Conservation (phyloP, 2,888 invertebrate species). For the Entomobrya proxima region DNA sequence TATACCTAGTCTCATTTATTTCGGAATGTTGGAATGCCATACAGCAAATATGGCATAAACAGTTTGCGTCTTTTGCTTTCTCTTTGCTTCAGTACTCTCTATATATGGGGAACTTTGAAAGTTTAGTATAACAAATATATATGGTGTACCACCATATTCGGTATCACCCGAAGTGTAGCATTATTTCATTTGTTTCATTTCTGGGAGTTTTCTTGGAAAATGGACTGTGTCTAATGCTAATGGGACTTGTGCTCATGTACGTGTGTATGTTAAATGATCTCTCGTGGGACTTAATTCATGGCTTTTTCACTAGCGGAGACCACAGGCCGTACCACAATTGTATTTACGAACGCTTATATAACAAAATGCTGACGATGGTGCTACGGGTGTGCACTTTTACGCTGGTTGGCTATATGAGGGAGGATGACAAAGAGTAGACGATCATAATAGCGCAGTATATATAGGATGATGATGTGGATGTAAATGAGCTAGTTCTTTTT, state of each 20-base stretch:
- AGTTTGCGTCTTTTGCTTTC: not conserved
- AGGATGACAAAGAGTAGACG: not conserved
- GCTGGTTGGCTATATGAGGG: conserved; percentile 11
- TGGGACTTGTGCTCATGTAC: conserved; percentile 69
- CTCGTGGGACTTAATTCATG: conserved; percentile 68
- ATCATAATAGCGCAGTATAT: not conserved
- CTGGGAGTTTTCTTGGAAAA: conserved; percentile 72
- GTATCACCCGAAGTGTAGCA: conserved; percentile 19
- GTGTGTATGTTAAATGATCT: conserved; percentile 73
- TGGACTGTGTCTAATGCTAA: conserved; percentile 74
- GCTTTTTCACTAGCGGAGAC: conserved; percentile 51
- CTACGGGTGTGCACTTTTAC: conserved; percentile 2
- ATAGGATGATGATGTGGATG: not conserved
- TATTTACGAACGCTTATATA: not conserved
- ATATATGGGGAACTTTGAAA: too few relatives aligned
- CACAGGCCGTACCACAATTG: conserved; percentile 53
- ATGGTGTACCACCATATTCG: too few relatives aligned
- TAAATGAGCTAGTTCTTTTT: not conserved
- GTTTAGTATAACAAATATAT: too few relatives aligned
- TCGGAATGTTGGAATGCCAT: conserved; percentile 4
- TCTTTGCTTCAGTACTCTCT: not conserved
- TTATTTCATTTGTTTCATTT: conserved; percentile 74
- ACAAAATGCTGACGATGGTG: not conserved
- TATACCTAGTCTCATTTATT: not conserved
- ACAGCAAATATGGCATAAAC: conserved; percentile 4